Percentiles rank a stretch among this genome's conserved stretches.
phyloP scores from a whole-genome alignment of 2,888 invertebrate genomes.

The Leucozona laternaria region DNA sequence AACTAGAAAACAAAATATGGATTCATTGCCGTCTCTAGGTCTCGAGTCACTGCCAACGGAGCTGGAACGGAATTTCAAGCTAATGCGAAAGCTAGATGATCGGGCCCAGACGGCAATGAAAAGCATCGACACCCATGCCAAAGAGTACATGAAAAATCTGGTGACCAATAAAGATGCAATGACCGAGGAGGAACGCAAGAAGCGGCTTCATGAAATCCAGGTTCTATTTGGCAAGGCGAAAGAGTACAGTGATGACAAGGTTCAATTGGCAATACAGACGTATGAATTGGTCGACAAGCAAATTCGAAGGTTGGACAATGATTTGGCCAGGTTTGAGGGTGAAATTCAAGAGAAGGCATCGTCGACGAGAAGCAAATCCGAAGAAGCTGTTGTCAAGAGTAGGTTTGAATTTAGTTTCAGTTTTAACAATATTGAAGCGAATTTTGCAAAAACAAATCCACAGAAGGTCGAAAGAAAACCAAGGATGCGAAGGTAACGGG shows the following conservation, averaged over 20 bases:
- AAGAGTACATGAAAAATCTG: slow-evolving; percentile 83
- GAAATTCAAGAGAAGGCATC: slow-evolving; percentile 98
- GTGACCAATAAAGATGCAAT: slow-evolving; percentile 79
- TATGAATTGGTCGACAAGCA: slow-evolving; percentile 99
- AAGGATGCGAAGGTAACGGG: slow-evolving; percentile 86
- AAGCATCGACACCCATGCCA: slow-evolving; percentile 92
- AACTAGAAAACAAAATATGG: slow-evolving; percentile 39
- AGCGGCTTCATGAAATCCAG: slow-evolving; percentile 92
- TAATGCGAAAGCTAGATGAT: slow-evolving; percentile 97
- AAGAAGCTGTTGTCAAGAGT: slow-evolving; percentile 87
- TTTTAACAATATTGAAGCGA: not conserved
- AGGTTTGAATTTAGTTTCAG: not conserved
- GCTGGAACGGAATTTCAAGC: slow-evolving; percentile 96
- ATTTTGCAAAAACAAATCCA: slow-evolving; percentile 50
- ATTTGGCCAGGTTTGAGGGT: slow-evolving; percentile 97
- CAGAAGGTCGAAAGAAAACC: slow-evolving; percentile 89
- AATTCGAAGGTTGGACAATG: slow-evolving; percentile 97
- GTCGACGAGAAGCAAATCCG: slow-evolving; percentile 89
- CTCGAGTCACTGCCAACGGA: slow-evolving; percentile 97
- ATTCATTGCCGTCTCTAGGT: slow-evolving; percentile 84
- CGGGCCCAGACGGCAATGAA: slow-evolving; percentile 95
- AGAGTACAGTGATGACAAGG: slow-evolving; percentile 98
- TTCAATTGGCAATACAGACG: slow-evolving; percentile 98
- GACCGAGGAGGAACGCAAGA: slow-evolving; percentile 90
- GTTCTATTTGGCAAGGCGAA: slow-evolving; percentile 96